These are phyloP conservation scores for Champsocephalus esox DNA, from an alignment of 2,797 vertebrate species.

Conservation along the genomic window DNA sequence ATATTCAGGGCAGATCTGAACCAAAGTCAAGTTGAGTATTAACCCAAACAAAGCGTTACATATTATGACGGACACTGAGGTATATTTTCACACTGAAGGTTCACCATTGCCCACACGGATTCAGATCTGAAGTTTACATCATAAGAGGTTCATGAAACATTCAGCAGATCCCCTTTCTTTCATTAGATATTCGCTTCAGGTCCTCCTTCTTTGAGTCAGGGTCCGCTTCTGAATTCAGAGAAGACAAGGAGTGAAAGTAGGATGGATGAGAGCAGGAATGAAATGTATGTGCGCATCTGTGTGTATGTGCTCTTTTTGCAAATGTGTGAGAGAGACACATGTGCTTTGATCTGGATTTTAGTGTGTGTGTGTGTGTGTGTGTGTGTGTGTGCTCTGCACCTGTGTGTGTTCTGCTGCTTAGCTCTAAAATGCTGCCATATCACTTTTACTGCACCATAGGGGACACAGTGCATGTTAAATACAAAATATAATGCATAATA, in stretches of 20 bases:
- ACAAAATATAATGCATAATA: constrained; percentile 63
- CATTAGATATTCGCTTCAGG: constrained; percentile 57
- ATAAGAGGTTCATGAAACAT: constrained; percentile 74
- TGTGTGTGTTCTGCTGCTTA: constrained; percentile 16
- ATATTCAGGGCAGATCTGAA: constrained; percentile 42
- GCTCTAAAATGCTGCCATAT: constrained; percentile 60
- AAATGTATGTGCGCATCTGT: constrained; percentile 4
- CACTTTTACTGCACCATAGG: constrained; percentile 56
- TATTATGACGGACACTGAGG: constrained; percentile 24
- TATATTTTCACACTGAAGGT: no score
- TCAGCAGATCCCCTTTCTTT: constrained; percentile 50
- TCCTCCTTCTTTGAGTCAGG: constrained; percentile 22
- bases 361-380: no score
- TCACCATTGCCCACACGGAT: constrained; percentile 12
- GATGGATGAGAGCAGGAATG: constrained; percentile 14
- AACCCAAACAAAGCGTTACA: constrained; percentile 54
- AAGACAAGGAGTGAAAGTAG: constrained; percentile 18
- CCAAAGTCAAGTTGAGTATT: constrained; percentile 35
- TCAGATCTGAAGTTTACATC: constrained; percentile 45
- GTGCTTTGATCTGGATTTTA: constrained; percentile 31
- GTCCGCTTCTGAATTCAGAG: constrained; percentile 53
- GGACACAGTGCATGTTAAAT: constrained; percentile 54
- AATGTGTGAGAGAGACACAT: not conserved
- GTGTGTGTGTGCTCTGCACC: not conserved
- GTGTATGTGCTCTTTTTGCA: constrained; percentile 1